Evolutionary conservation across 2,113 vertebrate species (phyloP).

Genomic region (Suncus etruscus): DNA sequence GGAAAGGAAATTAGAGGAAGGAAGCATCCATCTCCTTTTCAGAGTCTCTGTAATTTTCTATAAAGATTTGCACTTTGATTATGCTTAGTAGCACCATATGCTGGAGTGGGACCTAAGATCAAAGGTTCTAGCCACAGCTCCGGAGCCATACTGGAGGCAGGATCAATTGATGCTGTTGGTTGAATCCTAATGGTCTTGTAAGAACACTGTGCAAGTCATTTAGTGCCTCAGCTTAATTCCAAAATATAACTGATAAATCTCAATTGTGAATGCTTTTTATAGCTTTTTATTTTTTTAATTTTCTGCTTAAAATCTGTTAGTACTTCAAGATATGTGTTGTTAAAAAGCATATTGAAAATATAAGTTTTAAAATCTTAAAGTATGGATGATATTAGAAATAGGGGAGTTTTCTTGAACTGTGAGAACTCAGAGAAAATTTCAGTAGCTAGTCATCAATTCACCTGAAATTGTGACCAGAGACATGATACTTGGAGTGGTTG

Average conservation of each 20-base stretch:
- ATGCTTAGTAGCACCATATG: slow-evolving; percentile 80
- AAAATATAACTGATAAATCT: slow-evolving; percentile 40
- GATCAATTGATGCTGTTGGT: slow-evolving; percentile 64
- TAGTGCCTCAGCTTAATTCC: neutral
- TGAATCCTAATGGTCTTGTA: slow-evolving; percentile 50
- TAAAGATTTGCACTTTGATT: slow-evolving; percentile 86
- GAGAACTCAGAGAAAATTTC: neutral
- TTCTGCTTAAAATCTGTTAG: neutral
- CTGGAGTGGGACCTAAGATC: slow-evolving; percentile 76
- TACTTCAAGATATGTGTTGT: slow-evolving; percentile 21
- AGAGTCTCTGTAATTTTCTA: slow-evolving; percentile 83
- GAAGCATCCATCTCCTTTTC: slow-evolving; percentile 54
- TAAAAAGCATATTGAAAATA: slow-evolving; percentile 10
- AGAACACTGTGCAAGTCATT: slow-evolving; percentile 40
- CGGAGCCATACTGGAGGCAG: slow-evolving; percentile 48
- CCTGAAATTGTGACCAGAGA: too few species aligned
- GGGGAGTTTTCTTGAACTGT: neutral
- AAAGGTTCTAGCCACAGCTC: slow-evolving; percentile 73
- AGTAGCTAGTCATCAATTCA: too few species aligned
- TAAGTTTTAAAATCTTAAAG: neutral
- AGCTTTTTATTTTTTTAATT: neutral
- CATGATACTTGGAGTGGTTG: too few species aligned
- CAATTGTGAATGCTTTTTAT: neutral
- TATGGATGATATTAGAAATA: neutral
- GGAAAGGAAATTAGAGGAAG: slow-evolving; percentile 82